phyloP scores from a whole-genome alignment of 1,140 invertebrate genomes.

The Thaumetopoea pityocampa region DNA sequence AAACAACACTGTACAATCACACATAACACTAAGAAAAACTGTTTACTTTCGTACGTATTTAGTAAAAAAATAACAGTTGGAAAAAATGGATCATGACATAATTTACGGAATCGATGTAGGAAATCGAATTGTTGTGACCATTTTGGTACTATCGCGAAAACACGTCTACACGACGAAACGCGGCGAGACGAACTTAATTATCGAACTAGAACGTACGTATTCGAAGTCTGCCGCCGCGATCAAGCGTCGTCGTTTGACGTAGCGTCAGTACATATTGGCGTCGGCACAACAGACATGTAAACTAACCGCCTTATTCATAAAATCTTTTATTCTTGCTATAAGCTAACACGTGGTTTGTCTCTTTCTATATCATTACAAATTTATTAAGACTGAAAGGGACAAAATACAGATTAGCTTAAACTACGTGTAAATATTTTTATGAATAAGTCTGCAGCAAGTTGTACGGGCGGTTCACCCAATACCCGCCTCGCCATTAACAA shows the following conservation, averaged over 20 bases:
- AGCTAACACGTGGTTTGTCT: too few relatives aligned
- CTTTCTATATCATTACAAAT: too few relatives aligned
- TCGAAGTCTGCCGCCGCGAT: conserved; percentile 2
- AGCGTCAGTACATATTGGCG: conserved; percentile 3
- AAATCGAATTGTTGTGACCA: conserved; percentile 35
- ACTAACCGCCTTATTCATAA: too few relatives aligned
- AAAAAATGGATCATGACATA: conserved; percentile 18
- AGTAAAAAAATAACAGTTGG: conserved; percentile 44
- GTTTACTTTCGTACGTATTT: conserved; percentile 37
- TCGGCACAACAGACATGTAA: too few relatives aligned
- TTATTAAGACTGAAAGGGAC: too few relatives aligned
- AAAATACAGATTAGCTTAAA: too few relatives aligned
- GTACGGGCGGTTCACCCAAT: too few relatives aligned
- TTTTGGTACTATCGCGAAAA: conserved; percentile 48
- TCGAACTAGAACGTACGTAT: conserved; percentile 2
- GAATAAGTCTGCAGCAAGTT: too few relatives aligned
- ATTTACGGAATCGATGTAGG: conserved; percentile 29
- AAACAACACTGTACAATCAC: conserved; percentile 34
- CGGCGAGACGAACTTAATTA: conserved; percentile 26
- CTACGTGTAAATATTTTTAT: too few relatives aligned
- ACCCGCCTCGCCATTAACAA: too few relatives aligned
- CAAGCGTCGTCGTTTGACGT: conserved; percentile 1
- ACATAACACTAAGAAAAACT: conserved; percentile 36
- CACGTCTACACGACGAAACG: conserved; percentile 32
- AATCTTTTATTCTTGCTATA: too few relatives aligned